Percentiles rank a stretch among this genome's conserved stretches.
Evolutionary conservation across 2,888 invertebrate genomes (phyloP).

Genomic region (Exocentrus adspersus): DNA sequence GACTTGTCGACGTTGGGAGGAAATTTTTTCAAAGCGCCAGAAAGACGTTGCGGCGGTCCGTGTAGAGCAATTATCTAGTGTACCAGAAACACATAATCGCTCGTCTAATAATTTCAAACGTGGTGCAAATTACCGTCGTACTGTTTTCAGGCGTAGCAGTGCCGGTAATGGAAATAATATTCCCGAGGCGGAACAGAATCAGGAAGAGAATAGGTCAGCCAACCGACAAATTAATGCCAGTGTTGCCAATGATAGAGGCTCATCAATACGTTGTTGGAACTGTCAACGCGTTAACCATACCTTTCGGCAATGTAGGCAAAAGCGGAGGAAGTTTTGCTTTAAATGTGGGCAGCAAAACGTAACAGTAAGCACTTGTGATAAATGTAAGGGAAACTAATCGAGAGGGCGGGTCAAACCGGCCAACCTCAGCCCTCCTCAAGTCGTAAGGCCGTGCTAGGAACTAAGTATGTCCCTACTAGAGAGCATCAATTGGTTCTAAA

Average conservation of each 20-base stretch:
- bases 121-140: background rate
- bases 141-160: background rate
- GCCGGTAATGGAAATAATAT: background rate
- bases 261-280: slow-evolving; percentile 12
- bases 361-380: background rate
- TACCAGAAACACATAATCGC: too few species aligned
- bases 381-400: slow-evolving; percentile 18
- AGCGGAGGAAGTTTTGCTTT: slow-evolving; percentile 17
- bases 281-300: slow-evolving; percentile 17
- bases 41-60: background rate
- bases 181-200: too few species aligned
- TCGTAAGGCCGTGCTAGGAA: too few species aligned
- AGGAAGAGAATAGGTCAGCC: too few species aligned
- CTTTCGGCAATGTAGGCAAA: background rate
- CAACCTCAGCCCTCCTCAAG: too few species aligned
- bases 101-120: background rate
- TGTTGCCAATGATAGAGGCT: background rate
- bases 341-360: slow-evolving; percentile 15
- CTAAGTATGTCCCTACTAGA: too few species aligned
- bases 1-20: slow-evolving; percentile 1
- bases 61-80: too few species aligned
- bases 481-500: too few species aligned
- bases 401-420: slow-evolving; percentile 1
- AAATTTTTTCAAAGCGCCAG: background rate
- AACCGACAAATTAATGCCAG: background rate